Evolutionary conservation across 92 coral and sea anemone genomes (phyloP), one percentile per base, ranked within the genome.

Genomic region (Parazoanthus swiftii): DNA sequence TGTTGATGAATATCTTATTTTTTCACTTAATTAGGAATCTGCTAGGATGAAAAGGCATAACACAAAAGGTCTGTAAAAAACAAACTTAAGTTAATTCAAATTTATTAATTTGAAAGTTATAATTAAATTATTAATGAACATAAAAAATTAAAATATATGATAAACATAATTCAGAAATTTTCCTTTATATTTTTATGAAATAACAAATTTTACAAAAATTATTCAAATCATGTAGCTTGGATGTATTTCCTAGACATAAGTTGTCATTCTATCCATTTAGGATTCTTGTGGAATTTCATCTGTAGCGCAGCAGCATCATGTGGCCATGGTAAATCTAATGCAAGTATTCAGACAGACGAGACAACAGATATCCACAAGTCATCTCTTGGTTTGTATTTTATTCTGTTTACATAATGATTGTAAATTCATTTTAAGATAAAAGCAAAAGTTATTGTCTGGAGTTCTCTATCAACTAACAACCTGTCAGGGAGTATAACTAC

Each of bases 251-350:
- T 38, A 20, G 14, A 76, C 3, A 43, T 46, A 46, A 46, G 7
- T 20, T 33, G 20, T 6, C 18, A 16, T 76, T 38, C 37, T 39
- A 20, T 29, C 63, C 26, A 36, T 21, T 25, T 73, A 89, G 92
- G 94, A 42, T 92, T 92, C 86, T 73, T 92, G 72, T 92, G 92
- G 94, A 88, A 86, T 38, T 86, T 92, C 39, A 72, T 92, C 3
- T 75, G 80, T 18, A 48, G 66, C 78, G 43, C 89, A 42, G 88
- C 92, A 2, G 44, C 88, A 37, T 46, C 72, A 4, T 58, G 35
- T 65, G 89, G 91, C n/a, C 88, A 91, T 67, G 51, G 73, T 5
- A 86, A 81, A 77, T 82, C 88, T 38, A 86, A 84, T 58, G 81
- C 88, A 58, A 43, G 85, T 65, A 78, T 81, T 15, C 94, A 92